phyloP scores from a whole-genome alignment of 2,797 vertebrate species.

The Malurus leucopterus region DNA sequence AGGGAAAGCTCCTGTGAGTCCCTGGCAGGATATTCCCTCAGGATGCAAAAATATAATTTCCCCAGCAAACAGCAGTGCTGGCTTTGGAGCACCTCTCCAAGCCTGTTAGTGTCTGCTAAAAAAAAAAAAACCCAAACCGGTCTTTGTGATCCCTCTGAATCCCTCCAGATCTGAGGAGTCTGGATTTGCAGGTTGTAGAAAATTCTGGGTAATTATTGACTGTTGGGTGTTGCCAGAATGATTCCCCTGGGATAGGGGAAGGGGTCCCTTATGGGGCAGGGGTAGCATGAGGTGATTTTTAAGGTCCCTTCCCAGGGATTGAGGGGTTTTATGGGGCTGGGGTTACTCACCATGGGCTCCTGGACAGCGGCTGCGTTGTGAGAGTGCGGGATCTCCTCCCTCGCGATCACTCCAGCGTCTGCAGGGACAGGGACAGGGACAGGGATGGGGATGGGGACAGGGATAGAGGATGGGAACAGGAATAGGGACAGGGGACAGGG shows the following conservation, averaged over 20 bases:
- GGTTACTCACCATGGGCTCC: slow-evolving; percentile 54
- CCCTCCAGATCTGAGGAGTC: neutral
- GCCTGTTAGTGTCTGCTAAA: accelerated
- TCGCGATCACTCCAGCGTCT: slow-evolving; percentile 65
- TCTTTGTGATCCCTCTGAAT: neutral
- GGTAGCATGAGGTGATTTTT: no score
- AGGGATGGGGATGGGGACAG: neutral
- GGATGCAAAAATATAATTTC: neutral
- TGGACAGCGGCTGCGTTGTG: slow-evolving; percentile 27
- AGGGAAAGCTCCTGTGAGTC: neutral
- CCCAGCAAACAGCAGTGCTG: neutral
- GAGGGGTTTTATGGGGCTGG: neutral
- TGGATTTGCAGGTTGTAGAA: neutral
- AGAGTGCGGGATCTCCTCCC: slow-evolving; percentile 7
- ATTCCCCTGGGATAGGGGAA: neutral
- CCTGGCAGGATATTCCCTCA: neutral
- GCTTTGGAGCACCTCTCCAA: neutral
- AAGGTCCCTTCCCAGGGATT: neutral
- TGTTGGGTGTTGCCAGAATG: neutral
- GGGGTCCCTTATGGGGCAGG: neutral
- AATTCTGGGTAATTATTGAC: neutral
- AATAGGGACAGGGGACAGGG: no score
- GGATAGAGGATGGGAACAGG: no score
- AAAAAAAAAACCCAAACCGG: accelerated
- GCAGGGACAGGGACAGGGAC: neutral